Percentiles rank a stretch among this genome's conserved stretches.
phyloP scores from a whole-genome alignment of 2,888 invertebrate species.

The Herminia tarsipennalis region DNA sequence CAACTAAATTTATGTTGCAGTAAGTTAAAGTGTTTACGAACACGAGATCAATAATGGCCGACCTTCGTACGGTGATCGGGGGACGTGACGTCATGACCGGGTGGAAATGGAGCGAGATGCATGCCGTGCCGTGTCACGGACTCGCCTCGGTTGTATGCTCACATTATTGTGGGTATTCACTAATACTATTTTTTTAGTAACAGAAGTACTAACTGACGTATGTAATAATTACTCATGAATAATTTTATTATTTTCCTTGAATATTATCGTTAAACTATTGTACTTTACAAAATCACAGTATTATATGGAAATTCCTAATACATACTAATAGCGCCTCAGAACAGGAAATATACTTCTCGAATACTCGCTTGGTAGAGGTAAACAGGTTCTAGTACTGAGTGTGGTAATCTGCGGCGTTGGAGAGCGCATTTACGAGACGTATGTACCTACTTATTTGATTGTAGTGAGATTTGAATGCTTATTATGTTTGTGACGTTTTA shows the following conservation, averaged over 20 bases:
- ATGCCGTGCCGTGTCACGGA: slow-evolving; percentile 69
- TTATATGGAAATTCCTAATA: slow-evolving; percentile 39
- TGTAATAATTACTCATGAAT: slow-evolving; percentile 17
- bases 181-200: slow-evolving; percentile 5
- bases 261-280: slow-evolving; percentile 4
- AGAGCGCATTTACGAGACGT: slow-evolving; percentile 23
- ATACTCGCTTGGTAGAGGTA: slow-evolving; percentile 47
- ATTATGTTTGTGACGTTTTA: too few species aligned
- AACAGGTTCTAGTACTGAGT: slow-evolving; percentile 50
- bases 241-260: slow-evolving; percentile 21
- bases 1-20: slow-evolving; percentile 26
- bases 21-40: slow-evolving; percentile 52
- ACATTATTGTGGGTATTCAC: slow-evolving; percentile 5
- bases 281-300: slow-evolving; percentile 21
- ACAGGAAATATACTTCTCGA: slow-evolving; percentile 54
- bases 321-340: slow-evolving; percentile 33
- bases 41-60: slow-evolving; percentile 78
- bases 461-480: too few species aligned
- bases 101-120: slow-evolving; percentile 71
- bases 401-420: slow-evolving; percentile 38
- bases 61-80: slow-evolving; percentile 74
- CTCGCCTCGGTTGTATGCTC: slow-evolving; percentile 31
- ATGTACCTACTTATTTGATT: too few species aligned
- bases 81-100: slow-evolving; percentile 75
- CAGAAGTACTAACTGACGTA: slow-evolving; percentile 7